Evolutionary conservation across 1,140 invertebrate genomes (phyloP).

Genomic region (Drosophila ercepeae): DNA sequence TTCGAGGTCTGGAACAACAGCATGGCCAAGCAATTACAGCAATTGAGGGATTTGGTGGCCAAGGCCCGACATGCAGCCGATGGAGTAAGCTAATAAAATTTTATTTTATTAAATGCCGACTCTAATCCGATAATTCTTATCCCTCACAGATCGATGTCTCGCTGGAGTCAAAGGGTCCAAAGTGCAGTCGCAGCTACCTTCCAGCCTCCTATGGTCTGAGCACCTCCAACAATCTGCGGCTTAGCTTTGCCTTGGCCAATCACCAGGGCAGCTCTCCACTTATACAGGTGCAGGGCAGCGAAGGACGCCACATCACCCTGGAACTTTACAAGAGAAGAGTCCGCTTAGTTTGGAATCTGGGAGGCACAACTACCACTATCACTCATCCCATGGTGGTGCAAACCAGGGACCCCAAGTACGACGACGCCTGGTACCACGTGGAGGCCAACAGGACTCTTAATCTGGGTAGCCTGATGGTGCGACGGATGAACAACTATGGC

Average conservation of each 20-base stretch:
- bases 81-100: conserved; percentile 86
- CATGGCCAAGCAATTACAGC: conserved; percentile 86
- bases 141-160: conserved; percentile 91
- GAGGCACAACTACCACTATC: conserved; percentile 87
- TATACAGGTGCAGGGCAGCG: conserved; percentile 84
- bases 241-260: conserved; percentile 87
- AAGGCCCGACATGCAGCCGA: conserved; percentile 92
- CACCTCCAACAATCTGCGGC: conserved; percentile 88
- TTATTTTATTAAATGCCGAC: too few species aligned
- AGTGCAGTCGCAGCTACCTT: conserved; percentile 91
- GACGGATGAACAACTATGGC: conserved; percentile 79
- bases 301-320: conserved; percentile 90
- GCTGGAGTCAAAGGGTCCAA: conserved; percentile 86
- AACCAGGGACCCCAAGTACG: conserved; percentile 86
- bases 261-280: conserved; percentile 83
- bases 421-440: conserved; percentile 90
- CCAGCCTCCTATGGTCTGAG: conserved; percentile 87
- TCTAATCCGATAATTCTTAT: conserved; percentile 7
- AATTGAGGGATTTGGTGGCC: conserved; percentile 89
- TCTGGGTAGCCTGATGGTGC: conserved; percentile 70
- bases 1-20: conserved; percentile 87
- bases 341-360: conserved; percentile 91
- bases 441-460: conserved; percentile 87
- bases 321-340: conserved; percentile 91
- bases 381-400: conserved; percentile 87